Evolutionary conservation across 1,140 invertebrate genomes (phyloP).

Genomic region (Linepithema humile): DNA sequence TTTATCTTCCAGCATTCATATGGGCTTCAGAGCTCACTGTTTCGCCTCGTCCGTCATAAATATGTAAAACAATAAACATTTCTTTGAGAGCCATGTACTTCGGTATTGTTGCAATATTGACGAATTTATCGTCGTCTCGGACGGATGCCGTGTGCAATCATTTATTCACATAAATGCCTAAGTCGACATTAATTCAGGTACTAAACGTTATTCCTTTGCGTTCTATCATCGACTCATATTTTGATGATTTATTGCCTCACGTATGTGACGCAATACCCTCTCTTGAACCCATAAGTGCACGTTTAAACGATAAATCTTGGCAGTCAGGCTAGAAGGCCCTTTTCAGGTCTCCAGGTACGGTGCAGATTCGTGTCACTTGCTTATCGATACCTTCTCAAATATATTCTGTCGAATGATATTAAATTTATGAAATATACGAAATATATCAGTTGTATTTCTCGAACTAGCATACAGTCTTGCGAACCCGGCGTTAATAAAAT

Average conservation of each 20-base stretch:
- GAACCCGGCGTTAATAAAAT: not conserved
- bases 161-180: slow-evolving; percentile 43
- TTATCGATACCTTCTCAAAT: slow-evolving; percentile 68
- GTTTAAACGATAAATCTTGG: slow-evolving; percentile 76
- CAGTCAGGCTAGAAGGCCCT: slow-evolving; percentile 68
- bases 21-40: not conserved
- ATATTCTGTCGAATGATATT: slow-evolving; percentile 54
- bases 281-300: slow-evolving; percentile 70
- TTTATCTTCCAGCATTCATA: not conserved
- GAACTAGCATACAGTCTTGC: not conserved
- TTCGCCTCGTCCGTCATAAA: not conserved
- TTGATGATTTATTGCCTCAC: slow-evolving; percentile 72
- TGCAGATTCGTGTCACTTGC: slow-evolving; percentile 63
- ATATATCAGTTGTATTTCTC: slow-evolving; percentile 3
- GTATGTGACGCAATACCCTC: slow-evolving; percentile 73
- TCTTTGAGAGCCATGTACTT: not conserved
- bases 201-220: slow-evolving; percentile 67
- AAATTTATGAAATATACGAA: slow-evolving; percentile 34
- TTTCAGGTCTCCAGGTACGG: slow-evolving; percentile 69
- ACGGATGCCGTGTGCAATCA: not conserved
- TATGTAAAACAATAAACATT: not conserved
- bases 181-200: slow-evolving; percentile 53
- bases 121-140: not conserved
- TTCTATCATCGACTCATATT: slow-evolving; percentile 71
- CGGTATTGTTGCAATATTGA: not conserved